Evolutionary conservation across 2,113 vertebrate genomes (phyloP), one percentile per base, ranked within the genome.

Genomic region (Axis porcinus): DNA sequence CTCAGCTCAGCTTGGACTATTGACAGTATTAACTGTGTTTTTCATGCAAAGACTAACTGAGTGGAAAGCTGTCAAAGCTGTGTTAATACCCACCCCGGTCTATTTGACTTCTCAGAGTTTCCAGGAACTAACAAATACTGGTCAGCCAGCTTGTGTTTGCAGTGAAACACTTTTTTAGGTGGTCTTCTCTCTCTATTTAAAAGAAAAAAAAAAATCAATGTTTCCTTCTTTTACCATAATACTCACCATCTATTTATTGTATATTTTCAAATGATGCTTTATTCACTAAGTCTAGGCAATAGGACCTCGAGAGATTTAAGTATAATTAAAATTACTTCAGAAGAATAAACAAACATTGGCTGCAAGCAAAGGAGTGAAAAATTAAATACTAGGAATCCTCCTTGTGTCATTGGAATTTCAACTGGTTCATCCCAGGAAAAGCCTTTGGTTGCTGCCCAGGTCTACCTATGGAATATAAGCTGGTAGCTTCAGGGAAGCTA

Each of bases 221-320:
- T 96, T 95, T 97, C 12, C 47, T 96, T 87, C 47, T 86, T 85
- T 96, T 91, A 33, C 33, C 28, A 45, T 83, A 30, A 58, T 89
- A 55, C 3, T 55, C 36, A 50, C 13, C 0, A 5, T 62, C n/a
- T 89, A 47, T 21, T 57, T 76, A 28, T 54, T 30, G 28, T 76
- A 60, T 64, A 64, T 94, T 94, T 93, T 81, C 50, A 91, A 84
- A 93, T 54, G 33, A 83, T 47, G 4, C 6, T 60, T 84, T 33
- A 47, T 91, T 93, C n/a, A 87, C 27, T 60, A 21, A 84, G 47
- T 57, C 52, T 86, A 92, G 94, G 76, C 27, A 92, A 13, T 5
- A 82, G 25, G 33, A 1, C 28, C 81, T 81, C 91, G 55, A 91
- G 28, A 90, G n/a, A 45, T 78, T 96, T 89, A 33, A 60, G 36